phyloP scores from a whole-genome alignment of 1,140 invertebrate genomes.

The Melitaea cinxia region DNA sequence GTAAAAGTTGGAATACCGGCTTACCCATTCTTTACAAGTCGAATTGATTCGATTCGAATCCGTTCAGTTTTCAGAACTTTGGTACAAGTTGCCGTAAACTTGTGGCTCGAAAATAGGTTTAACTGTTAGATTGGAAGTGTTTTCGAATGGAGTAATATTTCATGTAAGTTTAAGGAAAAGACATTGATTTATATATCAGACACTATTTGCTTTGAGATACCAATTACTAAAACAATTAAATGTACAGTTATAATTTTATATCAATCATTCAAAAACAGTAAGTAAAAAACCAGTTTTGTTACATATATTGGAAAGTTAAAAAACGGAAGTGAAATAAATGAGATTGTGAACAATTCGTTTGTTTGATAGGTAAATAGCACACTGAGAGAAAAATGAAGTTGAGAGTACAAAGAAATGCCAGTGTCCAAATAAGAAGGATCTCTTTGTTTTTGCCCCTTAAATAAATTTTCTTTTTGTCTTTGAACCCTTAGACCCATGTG shows the following conservation, averaged over 20 bases:
- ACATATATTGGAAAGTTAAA: neutral
- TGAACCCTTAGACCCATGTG: conserved; percentile 67
- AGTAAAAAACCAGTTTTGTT: too few relatives aligned
- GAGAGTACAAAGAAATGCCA: conserved; percentile 47
- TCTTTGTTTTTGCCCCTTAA: conserved; percentile 59
- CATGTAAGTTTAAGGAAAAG: conserved; percentile 58
- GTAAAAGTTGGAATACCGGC: conserved; percentile 52
- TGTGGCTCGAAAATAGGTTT: conserved; percentile 64
- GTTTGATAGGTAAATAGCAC: conserved; percentile 39
- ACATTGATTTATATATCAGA: conserved; percentile 57
- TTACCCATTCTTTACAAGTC: conserved; percentile 63
- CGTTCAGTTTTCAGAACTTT: conserved; percentile 55
- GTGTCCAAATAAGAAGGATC: conserved; percentile 39
- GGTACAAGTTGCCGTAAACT: conserved; percentile 59
- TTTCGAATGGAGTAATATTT: conserved; percentile 59
- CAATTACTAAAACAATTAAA: neutral
- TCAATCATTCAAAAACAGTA: too few relatives aligned
- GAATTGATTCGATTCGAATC: conserved; percentile 68
- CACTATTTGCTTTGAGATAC: neutral
- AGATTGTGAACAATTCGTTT: conserved; percentile 28
- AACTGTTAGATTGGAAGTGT: conserved; percentile 62
- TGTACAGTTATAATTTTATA: neutral
- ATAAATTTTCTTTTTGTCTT: conserved; percentile 70
- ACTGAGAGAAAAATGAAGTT: conserved; percentile 36
- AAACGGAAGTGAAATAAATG: conserved; percentile 20